A percentile compares a stretch with the other conserved stretches of the same genome.
These are phyloP conservation scores for Thaumatotibia leucotreta DNA, from an alignment of 1,140 invertebrate genomes.

Conservation along the genomic window DNA sequence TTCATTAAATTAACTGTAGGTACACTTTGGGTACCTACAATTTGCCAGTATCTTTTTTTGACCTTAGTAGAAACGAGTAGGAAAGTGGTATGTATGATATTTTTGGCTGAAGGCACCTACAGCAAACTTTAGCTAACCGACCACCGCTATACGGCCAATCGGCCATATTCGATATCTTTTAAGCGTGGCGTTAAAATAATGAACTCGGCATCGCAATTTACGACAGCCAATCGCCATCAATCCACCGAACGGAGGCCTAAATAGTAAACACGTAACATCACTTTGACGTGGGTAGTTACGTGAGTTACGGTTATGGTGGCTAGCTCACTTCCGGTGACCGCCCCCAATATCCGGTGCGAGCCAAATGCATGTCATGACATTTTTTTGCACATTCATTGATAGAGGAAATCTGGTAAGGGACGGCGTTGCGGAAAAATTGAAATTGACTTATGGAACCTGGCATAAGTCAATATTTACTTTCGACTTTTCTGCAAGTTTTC, in stretches of 20 bases:
- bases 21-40: no score
- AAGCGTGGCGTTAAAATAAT: constrained; percentile 5
- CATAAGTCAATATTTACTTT: no score
- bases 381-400: constrained; percentile 22
- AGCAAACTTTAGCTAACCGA: neutral
- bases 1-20: no score
- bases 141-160: no score
- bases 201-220: constrained; percentile 13
- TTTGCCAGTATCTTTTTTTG: no score
- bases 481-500: no score
- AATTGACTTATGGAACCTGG: no score
- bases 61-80: no score
- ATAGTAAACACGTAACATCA: constrained; percentile 41
- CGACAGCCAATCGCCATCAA: constrained; percentile 30
- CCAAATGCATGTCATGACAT: constrained; percentile 25
- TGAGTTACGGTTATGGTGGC: constrained; percentile 39
- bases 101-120: no score
- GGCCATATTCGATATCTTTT: neutral
- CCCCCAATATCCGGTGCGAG: constrained; percentile 34
- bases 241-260: constrained; percentile 32
- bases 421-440: neutral
- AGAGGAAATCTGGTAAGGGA: neutral
- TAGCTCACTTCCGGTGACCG: constrained; percentile 26
- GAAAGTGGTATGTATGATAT: no score
- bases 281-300: constrained; percentile 30